A percentile compares a stretch with the other conserved stretches of the same genome.
Conservation (phyloP, 2,113 vertebrate species). For the Isurus oxyrinchus region DNA sequence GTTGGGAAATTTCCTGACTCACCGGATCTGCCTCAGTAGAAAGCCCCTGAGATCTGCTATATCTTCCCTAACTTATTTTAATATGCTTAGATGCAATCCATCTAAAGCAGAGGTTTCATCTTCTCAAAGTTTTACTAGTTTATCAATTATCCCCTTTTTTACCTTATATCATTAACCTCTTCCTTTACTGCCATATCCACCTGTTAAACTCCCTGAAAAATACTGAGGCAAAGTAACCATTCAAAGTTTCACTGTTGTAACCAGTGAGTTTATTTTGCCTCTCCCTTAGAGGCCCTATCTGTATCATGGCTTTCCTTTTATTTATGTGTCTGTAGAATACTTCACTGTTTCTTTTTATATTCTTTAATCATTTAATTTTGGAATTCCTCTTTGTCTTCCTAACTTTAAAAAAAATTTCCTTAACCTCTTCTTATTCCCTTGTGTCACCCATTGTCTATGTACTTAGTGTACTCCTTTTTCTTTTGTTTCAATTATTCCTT, state of each 20-base stretch:
- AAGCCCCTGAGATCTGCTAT: not conserved
- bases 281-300: too few species aligned
- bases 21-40: too few species aligned
- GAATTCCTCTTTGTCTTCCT: not conserved
- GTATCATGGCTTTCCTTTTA: not conserved
- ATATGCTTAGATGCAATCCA: not conserved
- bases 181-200: not conserved
- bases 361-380: too few species aligned
- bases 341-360: too few species aligned
- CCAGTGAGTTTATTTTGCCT: not conserved
- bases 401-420: too few species aligned
- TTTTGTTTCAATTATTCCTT: too few species aligned
- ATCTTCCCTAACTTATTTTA: not conserved
- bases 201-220: not conserved
- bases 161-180: not conserved
- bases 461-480: too few species aligned
- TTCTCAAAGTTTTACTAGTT: not conserved
- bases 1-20: too few species aligned
- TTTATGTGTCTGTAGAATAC: not conserved
- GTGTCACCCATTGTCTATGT: too few species aligned
- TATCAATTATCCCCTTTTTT: not conserved
- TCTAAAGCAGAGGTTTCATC: not conserved
- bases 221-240: not conserved
- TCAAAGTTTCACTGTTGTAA: not conserved
- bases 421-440: too few species aligned